Evolutionary conservation across 1,140 invertebrate species (phyloP).

Genomic region (Melanaphis sacchari): DNA sequence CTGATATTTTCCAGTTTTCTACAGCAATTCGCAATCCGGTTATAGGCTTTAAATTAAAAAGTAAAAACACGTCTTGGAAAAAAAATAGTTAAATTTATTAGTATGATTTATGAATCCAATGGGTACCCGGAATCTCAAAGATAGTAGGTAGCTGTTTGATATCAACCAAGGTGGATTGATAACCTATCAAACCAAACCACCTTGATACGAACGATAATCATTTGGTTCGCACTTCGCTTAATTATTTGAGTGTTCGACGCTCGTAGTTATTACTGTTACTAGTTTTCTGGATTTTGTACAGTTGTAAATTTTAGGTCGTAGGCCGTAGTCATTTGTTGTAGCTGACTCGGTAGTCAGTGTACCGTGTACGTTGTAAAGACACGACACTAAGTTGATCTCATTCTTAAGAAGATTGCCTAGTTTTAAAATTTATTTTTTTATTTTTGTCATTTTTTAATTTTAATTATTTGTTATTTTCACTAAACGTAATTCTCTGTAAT

Average conservation of each 20-base stretch:
- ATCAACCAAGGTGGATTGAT: too few relatives aligned
- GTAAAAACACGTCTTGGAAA: too few relatives aligned
- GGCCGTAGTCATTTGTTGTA: neutral
- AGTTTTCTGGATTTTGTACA: neutral
- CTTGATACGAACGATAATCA: neutral
- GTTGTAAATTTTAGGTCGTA: neutral
- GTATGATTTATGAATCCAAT: too few relatives aligned
- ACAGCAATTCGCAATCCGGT: neutral
- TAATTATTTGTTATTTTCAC: neutral
- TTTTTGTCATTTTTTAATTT: neutral
- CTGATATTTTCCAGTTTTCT: neutral
- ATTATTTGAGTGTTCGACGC: too few relatives aligned
- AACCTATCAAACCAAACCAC: too few relatives aligned
- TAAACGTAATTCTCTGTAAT: neutral
- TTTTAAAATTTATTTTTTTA: neutral
- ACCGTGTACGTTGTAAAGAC: neutral
- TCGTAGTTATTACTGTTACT: neutral
- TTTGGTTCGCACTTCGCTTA: neutral
- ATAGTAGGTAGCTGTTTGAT: neutral
- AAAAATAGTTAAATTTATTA: too few relatives aligned
- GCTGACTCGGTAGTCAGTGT: too few relatives aligned
- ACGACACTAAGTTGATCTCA: neutral
- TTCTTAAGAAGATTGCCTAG: neutral
- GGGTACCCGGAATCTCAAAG: too few relatives aligned
- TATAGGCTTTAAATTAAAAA: too few relatives aligned